Evolutionary conservation across 2,797 vertebrate species (phyloP).

Genomic region (Sebastes elongatus): DNA sequence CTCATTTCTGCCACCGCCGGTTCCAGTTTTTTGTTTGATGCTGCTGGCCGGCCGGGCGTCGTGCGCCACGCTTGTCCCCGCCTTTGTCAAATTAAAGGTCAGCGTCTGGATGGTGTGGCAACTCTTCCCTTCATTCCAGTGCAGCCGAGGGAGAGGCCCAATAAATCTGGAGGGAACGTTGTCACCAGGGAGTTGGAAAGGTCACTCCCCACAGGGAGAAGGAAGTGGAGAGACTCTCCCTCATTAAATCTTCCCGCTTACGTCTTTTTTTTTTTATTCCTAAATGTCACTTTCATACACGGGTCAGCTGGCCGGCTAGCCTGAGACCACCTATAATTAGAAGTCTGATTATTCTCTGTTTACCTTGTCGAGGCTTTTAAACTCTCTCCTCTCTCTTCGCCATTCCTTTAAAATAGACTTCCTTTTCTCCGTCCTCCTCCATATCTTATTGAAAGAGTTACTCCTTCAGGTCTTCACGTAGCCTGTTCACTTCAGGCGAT

Average conservation of each 20-base stretch:
- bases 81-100: constrained; percentile 79
- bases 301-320: constrained; percentile 61
- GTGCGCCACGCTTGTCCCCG: constrained; percentile 51
- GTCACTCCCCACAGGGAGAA: constrained; percentile 76
- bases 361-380: constrained; percentile 52
- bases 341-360: constrained; percentile 69
- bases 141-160: constrained; percentile 70
- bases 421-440: background rate
- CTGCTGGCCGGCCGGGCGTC: constrained; percentile 33
- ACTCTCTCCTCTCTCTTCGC: constrained; percentile 4
- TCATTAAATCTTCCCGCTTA: constrained; percentile 78
- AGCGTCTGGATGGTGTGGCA: constrained; percentile 75
- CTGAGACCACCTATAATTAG: constrained; percentile 73
- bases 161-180: constrained; percentile 81
- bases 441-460: background rate
- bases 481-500: background rate
- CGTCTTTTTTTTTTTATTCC: constrained; percentile 45
- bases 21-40: constrained; percentile 62
- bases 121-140: constrained; percentile 70
- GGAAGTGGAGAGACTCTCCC: constrained; percentile 68
- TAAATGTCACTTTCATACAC: constrained; percentile 82
- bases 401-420: constrained; percentile 17
- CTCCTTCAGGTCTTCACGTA: background rate
- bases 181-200: constrained; percentile 80
- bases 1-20: constrained; percentile 35